Conservation (phyloP, 2,113 vertebrate species). For the Neodontobutis hainanensis region DNA sequence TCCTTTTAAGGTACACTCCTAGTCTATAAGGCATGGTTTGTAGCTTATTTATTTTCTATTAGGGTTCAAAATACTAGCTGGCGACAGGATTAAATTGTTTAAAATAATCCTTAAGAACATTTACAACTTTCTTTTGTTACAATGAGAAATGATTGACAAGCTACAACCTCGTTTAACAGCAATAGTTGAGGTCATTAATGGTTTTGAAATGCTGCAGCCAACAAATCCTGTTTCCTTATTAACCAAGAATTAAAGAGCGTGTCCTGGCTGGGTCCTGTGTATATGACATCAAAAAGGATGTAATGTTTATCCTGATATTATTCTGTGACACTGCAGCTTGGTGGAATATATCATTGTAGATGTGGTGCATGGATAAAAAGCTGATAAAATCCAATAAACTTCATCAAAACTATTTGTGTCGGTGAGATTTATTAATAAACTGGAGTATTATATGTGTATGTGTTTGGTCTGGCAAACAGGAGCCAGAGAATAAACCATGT, state of each 20-base stretch:
- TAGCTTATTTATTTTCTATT: background rate
- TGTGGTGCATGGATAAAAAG: slow-evolving; percentile 82
- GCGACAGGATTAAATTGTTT: background rate
- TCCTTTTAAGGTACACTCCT: too few species aligned
- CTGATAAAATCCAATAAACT: slow-evolving; percentile 79
- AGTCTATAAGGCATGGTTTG: too few species aligned
- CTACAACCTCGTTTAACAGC: background rate
- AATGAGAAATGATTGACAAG: background rate
- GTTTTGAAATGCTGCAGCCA: slow-evolving; percentile 7
- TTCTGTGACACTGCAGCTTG: slow-evolving; percentile 77
- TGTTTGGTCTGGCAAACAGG: too few species aligned
- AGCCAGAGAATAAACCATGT: too few species aligned
- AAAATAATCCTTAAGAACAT: background rate
- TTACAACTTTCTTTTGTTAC: background rate
- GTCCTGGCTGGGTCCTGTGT: slow-evolving; percentile 67
- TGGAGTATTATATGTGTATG: background rate
- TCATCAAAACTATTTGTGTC: slow-evolving; percentile 64
- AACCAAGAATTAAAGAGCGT: slow-evolving; percentile 48
- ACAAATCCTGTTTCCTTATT: slow-evolving; percentile 21
- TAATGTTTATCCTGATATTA: slow-evolving; percentile 65
- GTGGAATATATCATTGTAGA: slow-evolving; percentile 80
- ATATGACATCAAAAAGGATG: slow-evolving; percentile 57
- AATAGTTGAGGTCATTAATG: slow-evolving; percentile 11
- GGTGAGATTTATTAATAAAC: slow-evolving; percentile 28
- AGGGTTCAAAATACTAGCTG: background rate